These are phyloP conservation scores for Melospiza georgiana DNA, from an alignment of 2,113 vertebrate genomes.

Conservation along the genomic window DNA sequence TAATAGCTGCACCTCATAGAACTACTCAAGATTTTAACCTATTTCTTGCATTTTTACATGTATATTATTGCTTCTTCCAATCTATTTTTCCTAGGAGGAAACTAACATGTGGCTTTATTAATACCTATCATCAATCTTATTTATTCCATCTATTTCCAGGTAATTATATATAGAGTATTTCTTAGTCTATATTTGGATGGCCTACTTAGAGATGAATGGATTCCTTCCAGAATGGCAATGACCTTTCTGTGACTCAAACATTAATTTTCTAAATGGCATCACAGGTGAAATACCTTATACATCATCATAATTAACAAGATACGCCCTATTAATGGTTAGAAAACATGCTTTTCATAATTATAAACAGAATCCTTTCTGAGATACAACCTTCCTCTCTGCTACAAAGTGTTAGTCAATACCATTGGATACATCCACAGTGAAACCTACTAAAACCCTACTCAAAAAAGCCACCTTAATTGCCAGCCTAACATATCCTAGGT, in stretches of 20 bases:
- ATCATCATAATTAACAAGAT: constrained; percentile 43
- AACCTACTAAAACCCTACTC: not conserved
- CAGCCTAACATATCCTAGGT: not conserved
- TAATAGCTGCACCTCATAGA: not conserved
- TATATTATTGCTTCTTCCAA: not conserved
- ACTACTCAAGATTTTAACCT: not conserved
- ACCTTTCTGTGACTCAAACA: constrained; percentile 48
- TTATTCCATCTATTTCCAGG: constrained; percentile 43
- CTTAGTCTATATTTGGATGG: not conserved
- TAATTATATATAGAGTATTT: constrained; percentile 54
- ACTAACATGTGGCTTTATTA: not conserved
- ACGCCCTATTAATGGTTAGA: not conserved
- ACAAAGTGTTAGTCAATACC: not conserved
- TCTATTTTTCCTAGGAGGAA: not conserved
- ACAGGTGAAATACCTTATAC: constrained; percentile 49
- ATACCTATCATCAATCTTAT: constrained; percentile 30
- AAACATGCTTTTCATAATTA: constrained; percentile 31
- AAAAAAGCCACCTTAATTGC: not conserved
- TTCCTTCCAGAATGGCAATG: constrained; percentile 31
- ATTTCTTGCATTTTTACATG: not conserved
- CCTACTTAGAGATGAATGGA: constrained; percentile 38
- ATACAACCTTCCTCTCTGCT: not conserved
- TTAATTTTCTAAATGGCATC: constrained; percentile 55
- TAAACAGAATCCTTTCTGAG: not conserved
- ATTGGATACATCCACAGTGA: not conserved